Base-by-base conservation (phyloP, 1,140 invertebrate species). In the Microplitis mediator region DNA sequence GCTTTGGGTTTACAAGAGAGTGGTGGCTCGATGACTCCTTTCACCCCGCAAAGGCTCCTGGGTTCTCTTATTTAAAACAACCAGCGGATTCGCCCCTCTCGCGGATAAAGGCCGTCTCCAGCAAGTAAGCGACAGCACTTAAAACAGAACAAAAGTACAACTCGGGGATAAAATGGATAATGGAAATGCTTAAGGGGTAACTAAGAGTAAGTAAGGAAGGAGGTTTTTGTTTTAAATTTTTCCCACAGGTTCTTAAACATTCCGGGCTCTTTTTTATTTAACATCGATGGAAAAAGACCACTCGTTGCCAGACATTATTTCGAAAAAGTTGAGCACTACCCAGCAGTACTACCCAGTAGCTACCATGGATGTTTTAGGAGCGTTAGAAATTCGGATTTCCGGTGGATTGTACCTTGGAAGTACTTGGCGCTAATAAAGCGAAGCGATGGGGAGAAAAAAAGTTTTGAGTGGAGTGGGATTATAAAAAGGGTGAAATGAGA, bases 381-480 rank as follows among this genome's bases (percentile, higher is more conserved):
- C 23, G 23, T 23, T 23, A 23, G 23, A 23, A 23, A 23, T 23
- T 23, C 2, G 23, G 23, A 23, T 23, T 23, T 23, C 23, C 23
- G 23, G 23, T 23, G 23, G 23, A 23, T 23, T 23, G 23, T 23
- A 23, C 23, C 23, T 45, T 45, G 8, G 36, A 50, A 64, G 13
- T 50, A 45, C n/a, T 73, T 52, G 16, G 32, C 62, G 32, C 61
- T 65, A 71, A 77, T 77, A 77, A 77, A 75, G 51, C 69, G 45
- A 50, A 67, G 62, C 62, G 69, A 72, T 69, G 71, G 39, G 2
- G 6, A 64, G 62, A 66, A 68, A 66, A 52, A 50, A 69, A 23
- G 23, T 73, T 23, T 56, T 52, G n/a, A 39, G 11, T 45, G 39
- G 39, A 45, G 39, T 11, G 11, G 39, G 39, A 45, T 45, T 45